These are phyloP conservation scores for Diplodus puntazzo DNA, from an alignment of 2,797 vertebrate genomes.

Conservation along the genomic window DNA sequence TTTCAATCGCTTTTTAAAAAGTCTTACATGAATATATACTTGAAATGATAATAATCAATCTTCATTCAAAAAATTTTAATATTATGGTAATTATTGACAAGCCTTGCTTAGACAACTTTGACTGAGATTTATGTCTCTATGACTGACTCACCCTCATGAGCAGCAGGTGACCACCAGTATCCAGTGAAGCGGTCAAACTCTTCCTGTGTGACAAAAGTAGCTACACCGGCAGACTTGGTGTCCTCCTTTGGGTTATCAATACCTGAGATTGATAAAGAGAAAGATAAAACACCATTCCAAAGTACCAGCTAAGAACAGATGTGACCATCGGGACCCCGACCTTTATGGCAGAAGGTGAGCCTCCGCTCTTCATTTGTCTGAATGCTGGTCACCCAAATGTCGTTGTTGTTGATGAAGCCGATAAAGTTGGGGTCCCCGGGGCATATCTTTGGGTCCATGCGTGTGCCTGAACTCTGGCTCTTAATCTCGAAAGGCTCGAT, in stretches of 20 bases:
- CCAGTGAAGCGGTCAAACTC: conserved; percentile 98
- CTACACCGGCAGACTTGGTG: conserved; percentile 93
- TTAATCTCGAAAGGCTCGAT: conserved; percentile 94
- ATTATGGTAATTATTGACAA: neutral
- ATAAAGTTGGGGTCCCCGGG: conserved; percentile 92
- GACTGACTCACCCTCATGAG: conserved; percentile 68
- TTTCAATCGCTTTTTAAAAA: neutral
- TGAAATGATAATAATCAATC: neutral
- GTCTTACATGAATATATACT: neutral
- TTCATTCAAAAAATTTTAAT: neutral
- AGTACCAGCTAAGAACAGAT: neutral
- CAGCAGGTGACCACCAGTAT: conserved; percentile 95
- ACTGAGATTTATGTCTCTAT: conserved; percentile 48
- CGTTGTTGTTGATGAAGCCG: conserved; percentile 95
- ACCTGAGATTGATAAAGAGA: conserved; percentile 77
- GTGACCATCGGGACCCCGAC: conserved; percentile 42
- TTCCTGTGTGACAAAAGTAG: conserved; percentile 98
- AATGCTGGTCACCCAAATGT: conserved; percentile 94
- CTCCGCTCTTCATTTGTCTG: conserved; percentile 85
- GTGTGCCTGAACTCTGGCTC: conserved; percentile 92
- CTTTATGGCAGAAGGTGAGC: conserved; percentile 86
- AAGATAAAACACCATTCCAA: neutral
- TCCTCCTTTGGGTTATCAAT: conserved; percentile 92
- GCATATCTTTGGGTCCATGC: conserved; percentile 98
- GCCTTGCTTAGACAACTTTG: neutral